Percentiles rank a stretch among this genome's conserved stretches.
These are phyloP conservation scores for Tapera naevia DNA, from an alignment of 2,797 vertebrate species.

Conservation along the genomic window DNA sequence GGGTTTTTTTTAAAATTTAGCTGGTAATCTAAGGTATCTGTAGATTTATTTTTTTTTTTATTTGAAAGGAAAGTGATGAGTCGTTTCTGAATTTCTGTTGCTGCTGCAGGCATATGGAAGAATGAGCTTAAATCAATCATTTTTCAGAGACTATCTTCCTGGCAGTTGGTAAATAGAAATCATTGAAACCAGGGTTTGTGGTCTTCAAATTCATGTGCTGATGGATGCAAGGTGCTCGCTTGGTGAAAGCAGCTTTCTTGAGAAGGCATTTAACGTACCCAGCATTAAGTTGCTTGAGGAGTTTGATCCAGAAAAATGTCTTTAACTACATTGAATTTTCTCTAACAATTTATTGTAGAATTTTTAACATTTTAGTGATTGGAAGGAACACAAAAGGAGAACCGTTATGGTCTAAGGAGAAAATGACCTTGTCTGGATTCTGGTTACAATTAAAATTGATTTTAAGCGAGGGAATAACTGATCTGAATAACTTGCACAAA, in stretches of 20 bases:
- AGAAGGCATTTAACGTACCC: neutral
- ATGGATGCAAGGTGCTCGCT: neutral
- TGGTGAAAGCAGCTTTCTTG: neutral
- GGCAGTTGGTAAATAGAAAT: neutral
- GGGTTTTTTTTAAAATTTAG: neutral
- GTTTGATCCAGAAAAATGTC: neutral
- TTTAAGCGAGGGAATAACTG: neutral
- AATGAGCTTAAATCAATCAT: neutral
- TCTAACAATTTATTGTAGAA: neutral
- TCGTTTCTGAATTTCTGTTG: neutral
- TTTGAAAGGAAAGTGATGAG: neutral
- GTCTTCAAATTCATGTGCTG: neutral
- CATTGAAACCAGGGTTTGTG: neutral
- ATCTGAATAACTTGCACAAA: neutral
- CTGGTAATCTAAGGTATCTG: conserved; percentile 12
- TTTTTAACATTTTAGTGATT: neutral
- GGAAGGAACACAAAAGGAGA: neutral
- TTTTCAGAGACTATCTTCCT: neutral
- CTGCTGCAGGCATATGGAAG: conserved; percentile 1
- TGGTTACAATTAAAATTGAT: neutral
- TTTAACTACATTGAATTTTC: neutral
- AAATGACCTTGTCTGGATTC: neutral
- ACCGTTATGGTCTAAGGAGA: neutral
- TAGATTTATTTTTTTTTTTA: neutral
- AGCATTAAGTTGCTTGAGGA: neutral